These are phyloP conservation scores for Xenops minutus DNA, from an alignment of 2,797 vertebrate genomes.

Conservation along the genomic window DNA sequence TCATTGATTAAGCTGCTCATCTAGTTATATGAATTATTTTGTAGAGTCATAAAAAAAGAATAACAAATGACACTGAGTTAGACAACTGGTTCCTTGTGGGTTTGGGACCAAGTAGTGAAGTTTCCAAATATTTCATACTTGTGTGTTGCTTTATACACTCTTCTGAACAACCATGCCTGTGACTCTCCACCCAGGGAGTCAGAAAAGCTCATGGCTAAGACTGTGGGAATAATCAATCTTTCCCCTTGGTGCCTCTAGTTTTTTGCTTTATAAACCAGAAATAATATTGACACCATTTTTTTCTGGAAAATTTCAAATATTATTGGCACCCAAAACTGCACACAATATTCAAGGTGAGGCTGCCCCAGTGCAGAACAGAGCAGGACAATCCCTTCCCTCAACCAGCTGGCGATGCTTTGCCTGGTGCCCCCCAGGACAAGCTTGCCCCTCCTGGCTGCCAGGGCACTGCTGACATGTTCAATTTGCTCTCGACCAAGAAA, in stretches of 20 bases:
- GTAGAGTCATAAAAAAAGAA: not conserved
- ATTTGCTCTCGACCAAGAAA: not conserved
- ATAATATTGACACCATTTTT: not conserved
- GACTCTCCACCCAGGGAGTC: not conserved
- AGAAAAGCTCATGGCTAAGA: not conserved
- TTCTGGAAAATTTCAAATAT: not conserved
- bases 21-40: not conserved
- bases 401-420: fast-evolving
- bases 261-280: not conserved
- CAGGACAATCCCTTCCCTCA: not conserved
- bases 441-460: not conserved
- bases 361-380: fast-evolving
- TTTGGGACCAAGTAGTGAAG: not conserved
- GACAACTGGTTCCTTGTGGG: not conserved
- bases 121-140: not conserved
- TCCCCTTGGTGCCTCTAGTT: not conserved
- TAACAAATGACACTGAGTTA: not conserved
- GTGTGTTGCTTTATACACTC: not conserved
- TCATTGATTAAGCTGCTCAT: not conserved
- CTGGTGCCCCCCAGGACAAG: not conserved
- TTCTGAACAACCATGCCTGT: not conserved
- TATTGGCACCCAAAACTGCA: not conserved
- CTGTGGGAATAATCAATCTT: not conserved
- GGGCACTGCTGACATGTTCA: not conserved
- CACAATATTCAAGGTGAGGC: not conserved